Percentiles rank a stretch among this genome's conserved stretches.
Evolutionary conservation across 2,797 vertebrate species (phyloP).

Genomic region (Hephaestus fuliginosus): DNA sequence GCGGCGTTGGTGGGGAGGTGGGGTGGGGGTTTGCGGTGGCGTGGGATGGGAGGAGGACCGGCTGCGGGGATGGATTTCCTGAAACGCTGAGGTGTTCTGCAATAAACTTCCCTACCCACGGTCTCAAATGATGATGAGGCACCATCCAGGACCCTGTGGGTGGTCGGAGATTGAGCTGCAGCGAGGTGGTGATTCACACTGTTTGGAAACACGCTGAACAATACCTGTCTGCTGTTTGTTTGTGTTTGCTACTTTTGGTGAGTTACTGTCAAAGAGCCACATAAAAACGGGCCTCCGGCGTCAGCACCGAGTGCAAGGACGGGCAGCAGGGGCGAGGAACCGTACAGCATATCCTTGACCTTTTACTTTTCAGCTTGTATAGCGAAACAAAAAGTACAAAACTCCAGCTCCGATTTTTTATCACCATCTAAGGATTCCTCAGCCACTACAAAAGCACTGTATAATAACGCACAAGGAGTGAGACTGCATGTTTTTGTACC

Average conservation of each 20-base stretch:
- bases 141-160: constrained; percentile 76
- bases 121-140: constrained; percentile 82
- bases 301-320: constrained; percentile 34
- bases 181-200: constrained; percentile 73
- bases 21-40: constrained; percentile 6
- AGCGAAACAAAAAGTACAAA: constrained; percentile 24
- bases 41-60: constrained; percentile 61
- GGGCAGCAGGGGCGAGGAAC: constrained; percentile 37
- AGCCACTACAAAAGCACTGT: no score
- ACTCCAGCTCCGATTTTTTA: constrained; percentile 15
- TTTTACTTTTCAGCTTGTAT: constrained; percentile 34
- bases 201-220: constrained; percentile 77
- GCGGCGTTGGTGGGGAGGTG: constrained; percentile 40
- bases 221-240: constrained; percentile 70
- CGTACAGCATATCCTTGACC: constrained; percentile 26
- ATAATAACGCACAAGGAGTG: constrained; percentile 21
- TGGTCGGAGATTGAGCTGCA: constrained; percentile 75
- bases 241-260: constrained; percentile 71
- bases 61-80: constrained; percentile 74
- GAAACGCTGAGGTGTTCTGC: constrained; percentile 81
- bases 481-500: constrained; percentile 25
- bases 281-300: constrained; percentile 41
- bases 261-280: constrained; percentile 70
- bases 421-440: neutral
- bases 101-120: constrained; percentile 79